phyloP scores from a whole-genome alignment of 2,797 vertebrate species.

The Chelon auratus region DNA sequence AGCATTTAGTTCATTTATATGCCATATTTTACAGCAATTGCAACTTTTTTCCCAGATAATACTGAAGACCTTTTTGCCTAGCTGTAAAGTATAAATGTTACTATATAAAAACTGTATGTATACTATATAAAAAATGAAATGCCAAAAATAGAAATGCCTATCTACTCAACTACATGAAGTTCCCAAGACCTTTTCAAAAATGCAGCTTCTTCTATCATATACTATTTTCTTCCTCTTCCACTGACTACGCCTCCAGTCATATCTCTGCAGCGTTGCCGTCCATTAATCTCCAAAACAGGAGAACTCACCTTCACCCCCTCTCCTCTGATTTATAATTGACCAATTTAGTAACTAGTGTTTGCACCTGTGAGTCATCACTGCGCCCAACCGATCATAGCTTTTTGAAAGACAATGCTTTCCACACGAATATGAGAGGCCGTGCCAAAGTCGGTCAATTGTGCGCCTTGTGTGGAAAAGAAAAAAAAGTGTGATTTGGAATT shows the following conservation, averaged over 20 bases:
- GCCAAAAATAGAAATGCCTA: too few species aligned
- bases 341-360: constrained; percentile 69
- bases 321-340: constrained; percentile 57
- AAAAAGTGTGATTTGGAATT: constrained; percentile 35
- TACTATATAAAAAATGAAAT: too few species aligned
- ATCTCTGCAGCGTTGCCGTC: constrained; percentile 17
- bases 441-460: constrained; percentile 55
- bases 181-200: too few species aligned
- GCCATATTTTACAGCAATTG: too few species aligned
- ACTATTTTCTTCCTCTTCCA: background rate
- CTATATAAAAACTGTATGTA: too few species aligned
- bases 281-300: constrained; percentile 49
- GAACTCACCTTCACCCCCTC: constrained; percentile 43
- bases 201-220: too few species aligned
- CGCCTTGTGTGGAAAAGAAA: background rate
- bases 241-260: constrained; percentile 15
- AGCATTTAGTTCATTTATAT: too few species aligned
- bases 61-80: too few species aligned
- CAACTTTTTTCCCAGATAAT: too few species aligned
- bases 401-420: constrained; percentile 48
- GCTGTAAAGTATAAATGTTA: too few species aligned
- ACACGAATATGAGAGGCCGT: constrained; percentile 44
- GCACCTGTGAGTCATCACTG: constrained; percentile 67
- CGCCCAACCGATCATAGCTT: constrained; percentile 50
- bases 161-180: too few species aligned